A percentile compares a stretch with the other conserved stretches of the same genome.
These are phyloP conservation scores for Leucophora obtusa DNA, from an alignment of 2,888 invertebrate genomes.

Conservation along the genomic window DNA sequence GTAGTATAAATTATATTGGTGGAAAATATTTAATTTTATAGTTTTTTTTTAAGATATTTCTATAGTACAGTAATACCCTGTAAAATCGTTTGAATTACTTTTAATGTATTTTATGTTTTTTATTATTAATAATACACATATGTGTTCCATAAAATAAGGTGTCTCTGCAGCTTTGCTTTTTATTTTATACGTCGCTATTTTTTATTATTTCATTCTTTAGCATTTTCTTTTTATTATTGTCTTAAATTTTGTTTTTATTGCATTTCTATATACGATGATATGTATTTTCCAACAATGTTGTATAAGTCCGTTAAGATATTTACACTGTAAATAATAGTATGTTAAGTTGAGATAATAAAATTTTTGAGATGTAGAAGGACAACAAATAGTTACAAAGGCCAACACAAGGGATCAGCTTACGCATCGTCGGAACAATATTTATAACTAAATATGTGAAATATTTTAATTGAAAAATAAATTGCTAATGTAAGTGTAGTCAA, in stretches of 20 bases:
- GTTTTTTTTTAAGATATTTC: neutral
- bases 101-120: neutral
- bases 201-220: neutral
- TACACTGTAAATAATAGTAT: neutral
- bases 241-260: conserved; percentile 55
- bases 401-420: too few relatives aligned
- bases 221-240: conserved; percentile 47
- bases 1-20: neutral
- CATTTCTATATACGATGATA: conserved; percentile 26
- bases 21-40: neutral
- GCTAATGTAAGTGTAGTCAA: too few relatives aligned
- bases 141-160: conserved; percentile 4
- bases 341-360: too few relatives aligned
- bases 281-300: conserved; percentile 19
- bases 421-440: too few relatives aligned
- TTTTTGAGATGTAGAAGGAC: too few relatives aligned
- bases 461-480: too few relatives aligned
- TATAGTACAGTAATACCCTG: neutral
- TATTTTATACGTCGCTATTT: neutral
- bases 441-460: too few relatives aligned
- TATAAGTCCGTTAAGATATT: neutral
- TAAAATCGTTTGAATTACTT: neutral
- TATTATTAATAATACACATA: conserved; percentile 17
- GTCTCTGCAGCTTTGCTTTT: conserved; percentile 7
- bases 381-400: too few relatives aligned